Evolutionary conservation across 64 coral and sea anemone genomes (phyloP), one percentile per base, ranked within the genome.

Genomic region (Montipora sp.): DNA sequence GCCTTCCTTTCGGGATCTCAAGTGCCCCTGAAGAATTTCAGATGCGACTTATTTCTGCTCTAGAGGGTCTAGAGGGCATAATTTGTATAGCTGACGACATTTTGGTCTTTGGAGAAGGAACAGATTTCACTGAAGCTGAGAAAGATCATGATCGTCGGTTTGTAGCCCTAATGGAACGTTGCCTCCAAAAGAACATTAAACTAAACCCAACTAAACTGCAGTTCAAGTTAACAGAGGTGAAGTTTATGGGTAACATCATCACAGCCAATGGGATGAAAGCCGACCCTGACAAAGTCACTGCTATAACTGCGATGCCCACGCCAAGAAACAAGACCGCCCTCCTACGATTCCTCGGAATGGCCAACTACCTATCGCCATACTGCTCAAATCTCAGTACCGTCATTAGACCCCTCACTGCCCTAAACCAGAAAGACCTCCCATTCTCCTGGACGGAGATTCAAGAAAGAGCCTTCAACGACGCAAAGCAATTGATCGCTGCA

Each of bases 221-320:
- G 36, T 36, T 36, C 59, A 88, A 73, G 61, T 18, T 75, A 4
- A 93, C 73, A 55, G 77, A 87, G 13, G 9, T 95, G 14, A 95
- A 91, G 57, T 91, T 95, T 20, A 80, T 95, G 63, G 89, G 77
- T 8, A 76, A 21, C 4, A 91, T 95, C 1, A 87, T 91, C 75
- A 69, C 94, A 6, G 88, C 66, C 46, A 3, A 87, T 59, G 89
- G 94, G 3, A 91, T 91, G 79, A 80, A 88, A 48, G 46, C 89
- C 0, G 93, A 95, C 69, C 94, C 94, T 23, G 94, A 79, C n/a
- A 95, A 95, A 53, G 68, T 95, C 3, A 16, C 81, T 14, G 89
- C 88, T 1, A 95, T 91, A 76, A 81, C 59, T n/a, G 58, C 84
- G 15, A 90, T 95, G 88, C 81, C 88, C 76, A 63, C 36, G 7